A percentile compares a stretch with the other conserved stretches of the same genome.
Conservation (phyloP, 1,140 invertebrate species). For the Leptoteleia sp. region DNA sequence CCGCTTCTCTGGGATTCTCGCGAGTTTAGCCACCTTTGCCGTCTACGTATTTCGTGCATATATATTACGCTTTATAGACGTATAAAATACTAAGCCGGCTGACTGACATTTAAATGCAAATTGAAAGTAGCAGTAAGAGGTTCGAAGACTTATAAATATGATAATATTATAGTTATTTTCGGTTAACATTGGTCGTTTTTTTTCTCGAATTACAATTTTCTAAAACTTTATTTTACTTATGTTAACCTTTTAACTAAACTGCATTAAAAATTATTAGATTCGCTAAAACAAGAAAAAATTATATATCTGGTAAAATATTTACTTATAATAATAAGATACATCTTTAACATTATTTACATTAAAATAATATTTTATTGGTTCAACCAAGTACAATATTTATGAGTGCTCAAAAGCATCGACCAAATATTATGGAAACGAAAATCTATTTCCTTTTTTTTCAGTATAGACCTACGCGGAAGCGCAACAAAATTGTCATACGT, state of each 20-base stretch:
- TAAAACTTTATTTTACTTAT: no score
- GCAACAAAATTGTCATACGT: conserved; percentile 7
- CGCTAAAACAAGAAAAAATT: no score
- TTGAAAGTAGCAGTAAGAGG: conserved; percentile 68
- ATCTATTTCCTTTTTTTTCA: conserved; percentile 3
- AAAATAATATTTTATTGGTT: no score
- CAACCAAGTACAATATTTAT: no score
- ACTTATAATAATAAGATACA: no score
- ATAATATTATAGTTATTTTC: conserved; percentile 35
- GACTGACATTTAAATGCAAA: conserved; percentile 68
- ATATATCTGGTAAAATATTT: no score
- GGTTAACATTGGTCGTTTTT: not conserved
- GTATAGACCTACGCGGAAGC: not conserved
- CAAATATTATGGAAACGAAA: no score
- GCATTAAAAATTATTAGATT: no score
- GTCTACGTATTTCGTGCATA: conserved; percentile 48
- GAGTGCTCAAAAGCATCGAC: no score
- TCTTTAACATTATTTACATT: no score
- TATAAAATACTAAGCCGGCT: conserved; percentile 62
- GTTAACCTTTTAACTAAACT: no score
- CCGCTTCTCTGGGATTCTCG: conserved; percentile 45
- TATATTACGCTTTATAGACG: conserved; percentile 56
- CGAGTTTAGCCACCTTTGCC: conserved; percentile 42
- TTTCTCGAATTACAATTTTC: not conserved
- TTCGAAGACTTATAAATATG: conserved; percentile 55